Evolutionary conservation across 2,888 invertebrate species (phyloP).

Genomic region (Pheosia gnoma): DNA sequence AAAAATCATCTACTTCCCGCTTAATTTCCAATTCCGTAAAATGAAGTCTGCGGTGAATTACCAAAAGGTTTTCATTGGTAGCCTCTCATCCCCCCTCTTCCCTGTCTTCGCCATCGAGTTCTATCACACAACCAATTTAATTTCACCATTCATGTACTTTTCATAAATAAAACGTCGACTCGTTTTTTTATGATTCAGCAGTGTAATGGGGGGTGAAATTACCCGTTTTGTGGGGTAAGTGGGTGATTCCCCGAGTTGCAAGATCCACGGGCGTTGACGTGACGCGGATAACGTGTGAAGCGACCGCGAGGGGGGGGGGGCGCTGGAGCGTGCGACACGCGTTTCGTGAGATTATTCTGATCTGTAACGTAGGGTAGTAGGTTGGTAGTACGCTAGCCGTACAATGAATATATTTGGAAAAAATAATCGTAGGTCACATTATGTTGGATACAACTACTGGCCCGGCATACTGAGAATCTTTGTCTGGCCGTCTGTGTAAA

Average conservation of each 20-base stretch:
- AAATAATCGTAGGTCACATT: too few species aligned
- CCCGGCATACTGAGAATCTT: too few species aligned
- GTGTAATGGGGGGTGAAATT: slow-evolving; percentile 42
- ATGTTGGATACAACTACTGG: too few species aligned
- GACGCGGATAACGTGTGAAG: neutral
- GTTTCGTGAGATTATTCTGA: too few species aligned
- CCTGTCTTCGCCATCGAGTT: slow-evolving; percentile 7
- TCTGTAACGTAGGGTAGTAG: too few species aligned
- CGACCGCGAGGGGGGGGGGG: neutral
- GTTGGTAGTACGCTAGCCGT: too few species aligned
- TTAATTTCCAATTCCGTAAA: neutral
- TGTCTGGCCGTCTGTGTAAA: too few species aligned
- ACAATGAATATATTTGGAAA: too few species aligned
- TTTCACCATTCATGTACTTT: slow-evolving; percentile 21
- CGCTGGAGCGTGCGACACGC: neutral
- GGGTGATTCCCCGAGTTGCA: slow-evolving; percentile 22
- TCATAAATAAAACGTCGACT: slow-evolving; percentile 43
- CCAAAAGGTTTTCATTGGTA: neutral
- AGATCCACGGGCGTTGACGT: slow-evolving; percentile 11
- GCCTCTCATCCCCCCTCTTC: neutral
- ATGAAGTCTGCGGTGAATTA: slow-evolving; percentile 1
- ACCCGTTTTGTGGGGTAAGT: slow-evolving; percentile 37
- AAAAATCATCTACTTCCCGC: neutral
- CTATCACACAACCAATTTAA: slow-evolving; percentile 12
- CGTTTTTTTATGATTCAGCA: slow-evolving; percentile 40